Conservation (phyloP, 2,113 vertebrate genomes). For the Nannobrachium achirus region DNA sequence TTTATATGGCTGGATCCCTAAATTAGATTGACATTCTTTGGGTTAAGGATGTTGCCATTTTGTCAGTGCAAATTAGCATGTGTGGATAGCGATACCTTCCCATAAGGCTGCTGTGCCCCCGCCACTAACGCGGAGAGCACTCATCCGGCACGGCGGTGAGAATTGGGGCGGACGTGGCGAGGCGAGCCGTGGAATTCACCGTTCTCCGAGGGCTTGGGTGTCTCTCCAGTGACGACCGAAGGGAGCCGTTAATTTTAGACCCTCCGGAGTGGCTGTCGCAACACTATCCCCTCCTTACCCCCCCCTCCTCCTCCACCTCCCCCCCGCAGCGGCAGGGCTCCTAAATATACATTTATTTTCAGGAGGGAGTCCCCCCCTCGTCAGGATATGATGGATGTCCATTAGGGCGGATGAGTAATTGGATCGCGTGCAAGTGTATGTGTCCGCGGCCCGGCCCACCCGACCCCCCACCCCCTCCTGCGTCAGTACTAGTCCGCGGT, state of each 20-base stretch:
- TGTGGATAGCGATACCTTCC: slow-evolving; percentile 38
- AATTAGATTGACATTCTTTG: no score
- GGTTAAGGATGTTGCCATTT: slow-evolving; percentile 11
- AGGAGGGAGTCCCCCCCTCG: slow-evolving; percentile 70
- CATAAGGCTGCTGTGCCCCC: slow-evolving; percentile 54
- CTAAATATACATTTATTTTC: slow-evolving; percentile 81
- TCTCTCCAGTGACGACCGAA: slow-evolving; percentile 73
- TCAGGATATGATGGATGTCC: slow-evolving; percentile 78
- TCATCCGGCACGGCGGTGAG: slow-evolving; percentile 60
- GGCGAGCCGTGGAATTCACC: slow-evolving; percentile 68
- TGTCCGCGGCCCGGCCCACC: slow-evolving; percentile 54
- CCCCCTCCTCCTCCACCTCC: slow-evolving; percentile 20
- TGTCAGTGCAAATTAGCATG: slow-evolving; percentile 53
- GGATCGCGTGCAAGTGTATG: slow-evolving; percentile 65
- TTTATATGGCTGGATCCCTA: no score
- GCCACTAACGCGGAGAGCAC: slow-evolving; percentile 73
- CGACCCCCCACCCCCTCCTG: slow-evolving; percentile 52
- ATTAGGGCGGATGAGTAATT: slow-evolving; percentile 54
- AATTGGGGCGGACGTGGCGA: slow-evolving; percentile 72
- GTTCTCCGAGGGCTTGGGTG: slow-evolving; percentile 72
- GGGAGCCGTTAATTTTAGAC: slow-evolving; percentile 83
- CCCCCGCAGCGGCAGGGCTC: slow-evolving; percentile 43
- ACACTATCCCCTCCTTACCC: slow-evolving; percentile 43
- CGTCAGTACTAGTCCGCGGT: slow-evolving; percentile 53
- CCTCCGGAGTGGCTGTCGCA: slow-evolving; percentile 73